phyloP scores from a whole-genome alignment of 2,888 invertebrate species.

The Cataglyphis rosenhaueri region DNA sequence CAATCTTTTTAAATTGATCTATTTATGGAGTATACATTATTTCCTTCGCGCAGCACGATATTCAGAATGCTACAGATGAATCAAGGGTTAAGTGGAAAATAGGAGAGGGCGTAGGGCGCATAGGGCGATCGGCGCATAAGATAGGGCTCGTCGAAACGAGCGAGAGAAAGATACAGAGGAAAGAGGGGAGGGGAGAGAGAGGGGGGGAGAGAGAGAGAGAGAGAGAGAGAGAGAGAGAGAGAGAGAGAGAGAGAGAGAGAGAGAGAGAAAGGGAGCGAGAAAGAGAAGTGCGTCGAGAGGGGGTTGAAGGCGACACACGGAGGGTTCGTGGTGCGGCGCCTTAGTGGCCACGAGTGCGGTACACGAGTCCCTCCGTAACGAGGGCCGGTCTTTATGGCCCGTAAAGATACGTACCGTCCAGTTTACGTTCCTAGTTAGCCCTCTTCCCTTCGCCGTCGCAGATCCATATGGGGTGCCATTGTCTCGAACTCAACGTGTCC shows the following conservation, averaged over 20 bases:
- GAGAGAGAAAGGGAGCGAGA: slow-evolving; percentile 1
- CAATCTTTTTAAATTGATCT: slow-evolving; percentile 14
- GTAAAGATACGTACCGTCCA: slow-evolving; percentile 85
- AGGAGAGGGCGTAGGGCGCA: slow-evolving; percentile 60
- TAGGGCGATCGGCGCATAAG: slow-evolving; percentile 48
- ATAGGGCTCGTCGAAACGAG: slow-evolving; percentile 41
- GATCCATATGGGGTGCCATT: slow-evolving; percentile 49
- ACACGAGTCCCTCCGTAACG: slow-evolving; percentile 82
- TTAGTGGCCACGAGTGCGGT: slow-evolving; percentile 85
- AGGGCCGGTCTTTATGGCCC: slow-evolving; percentile 85
- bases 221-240: neutral
- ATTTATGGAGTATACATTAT: slow-evolving; percentile 14
- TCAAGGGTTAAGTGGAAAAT: slow-evolving; percentile 53
- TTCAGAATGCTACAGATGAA: slow-evolving; percentile 36
- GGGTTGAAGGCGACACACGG: slow-evolving; percentile 73
- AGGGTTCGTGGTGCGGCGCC: slow-evolving; percentile 82
- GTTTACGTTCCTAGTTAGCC: slow-evolving; percentile 74
- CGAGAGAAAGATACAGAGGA: slow-evolving; percentile 38
- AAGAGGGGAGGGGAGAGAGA: slow-evolving; percentile 9
- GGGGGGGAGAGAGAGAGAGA: neutral
- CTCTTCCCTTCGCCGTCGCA: neutral
- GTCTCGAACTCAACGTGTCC: slow-evolving; percentile 54
- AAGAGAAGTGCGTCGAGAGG: slow-evolving; percentile 13
- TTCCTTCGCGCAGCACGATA: neutral
- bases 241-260: slow-evolving; percentile 3